These are phyloP conservation scores for Brachirus orientalis DNA, from an alignment of 2,113 vertebrate genomes.

Conservation along the genomic window DNA sequence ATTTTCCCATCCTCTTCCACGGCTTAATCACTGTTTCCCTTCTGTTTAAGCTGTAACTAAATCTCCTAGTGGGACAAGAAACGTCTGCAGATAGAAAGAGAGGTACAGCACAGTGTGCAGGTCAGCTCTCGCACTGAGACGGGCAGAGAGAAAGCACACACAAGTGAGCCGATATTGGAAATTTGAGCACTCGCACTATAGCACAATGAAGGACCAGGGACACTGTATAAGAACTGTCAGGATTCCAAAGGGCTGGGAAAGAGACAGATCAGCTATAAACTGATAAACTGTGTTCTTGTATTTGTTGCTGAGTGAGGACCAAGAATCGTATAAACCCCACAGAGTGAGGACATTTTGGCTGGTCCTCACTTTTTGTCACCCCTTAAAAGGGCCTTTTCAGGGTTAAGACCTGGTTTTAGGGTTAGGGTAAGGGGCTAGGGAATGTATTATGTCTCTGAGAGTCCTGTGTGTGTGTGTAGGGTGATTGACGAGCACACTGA, in stretches of 20 bases:
- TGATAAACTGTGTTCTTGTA: background rate
- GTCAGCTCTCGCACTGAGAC: constrained; percentile 25
- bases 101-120: constrained; percentile 14
- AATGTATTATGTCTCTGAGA: too few relatives aligned
- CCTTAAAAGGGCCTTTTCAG: too few relatives aligned
- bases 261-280: constrained; percentile 34
- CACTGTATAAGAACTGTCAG: constrained; percentile 3
- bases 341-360: too few relatives aligned
- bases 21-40: constrained; percentile 11
- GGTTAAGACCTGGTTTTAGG: too few relatives aligned
- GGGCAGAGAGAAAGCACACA: background rate
- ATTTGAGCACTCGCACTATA: too few relatives aligned
- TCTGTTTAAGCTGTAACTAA: constrained; percentile 16
- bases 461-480: too few relatives aligned
- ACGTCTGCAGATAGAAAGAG: constrained; percentile 23
- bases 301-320: too few relatives aligned
- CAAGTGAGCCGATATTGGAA: too few relatives aligned
- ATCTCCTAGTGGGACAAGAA: constrained; percentile 17
- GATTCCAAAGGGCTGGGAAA: constrained; percentile 25
- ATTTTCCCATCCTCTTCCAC: constrained; percentile 21
- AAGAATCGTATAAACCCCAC: too few relatives aligned
- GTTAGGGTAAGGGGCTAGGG: too few relatives aligned
- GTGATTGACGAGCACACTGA: too few relatives aligned
- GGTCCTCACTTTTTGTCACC: too few relatives aligned
- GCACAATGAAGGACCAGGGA: background rate